phyloP scores from a whole-genome alignment of 1,140 invertebrate genomes.

The Brachionus asplanchnoidis region DNA sequence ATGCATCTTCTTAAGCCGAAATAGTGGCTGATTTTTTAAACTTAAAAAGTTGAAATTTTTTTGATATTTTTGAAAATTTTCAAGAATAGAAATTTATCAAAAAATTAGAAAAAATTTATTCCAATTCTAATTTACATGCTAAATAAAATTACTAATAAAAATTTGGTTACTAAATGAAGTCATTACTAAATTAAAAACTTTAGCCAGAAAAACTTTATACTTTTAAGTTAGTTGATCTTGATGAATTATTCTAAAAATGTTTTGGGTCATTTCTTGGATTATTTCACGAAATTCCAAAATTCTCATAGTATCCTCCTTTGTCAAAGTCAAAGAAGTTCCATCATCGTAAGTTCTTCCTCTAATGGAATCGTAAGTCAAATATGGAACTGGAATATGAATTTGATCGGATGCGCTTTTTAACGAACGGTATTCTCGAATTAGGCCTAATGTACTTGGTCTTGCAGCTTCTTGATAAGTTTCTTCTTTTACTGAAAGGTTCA shows the following conservation, averaged over 20 bases:
- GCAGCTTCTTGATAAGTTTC: not conserved
- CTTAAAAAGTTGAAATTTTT: too few relatives aligned
- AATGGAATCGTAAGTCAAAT: not conserved
- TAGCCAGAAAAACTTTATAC: too few relatives aligned
- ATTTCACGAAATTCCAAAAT: not conserved
- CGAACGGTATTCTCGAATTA: not conserved
- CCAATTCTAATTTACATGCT: too few relatives aligned
- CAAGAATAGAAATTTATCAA: too few relatives aligned
- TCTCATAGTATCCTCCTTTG: not conserved
- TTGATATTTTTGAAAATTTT: too few relatives aligned
- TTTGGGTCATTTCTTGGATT: not conserved
- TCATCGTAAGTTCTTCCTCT: not conserved
- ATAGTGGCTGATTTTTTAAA: too few relatives aligned
- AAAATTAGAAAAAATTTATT: too few relatives aligned
- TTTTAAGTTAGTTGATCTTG: too few relatives aligned
- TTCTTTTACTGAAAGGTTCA: not conserved
- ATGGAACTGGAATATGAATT: constrained; percentile 2
- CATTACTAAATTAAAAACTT: too few relatives aligned
- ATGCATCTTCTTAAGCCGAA: too few relatives aligned
- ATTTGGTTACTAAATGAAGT: too few relatives aligned
- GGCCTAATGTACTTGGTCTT: not conserved
- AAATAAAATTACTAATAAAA: too few relatives aligned
- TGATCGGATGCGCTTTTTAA: not conserved
- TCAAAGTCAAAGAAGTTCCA: not conserved
- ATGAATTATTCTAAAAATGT: not conserved